phyloP scores from a whole-genome alignment of 2,113 vertebrate species.

The Corydoras maculifer region DNA sequence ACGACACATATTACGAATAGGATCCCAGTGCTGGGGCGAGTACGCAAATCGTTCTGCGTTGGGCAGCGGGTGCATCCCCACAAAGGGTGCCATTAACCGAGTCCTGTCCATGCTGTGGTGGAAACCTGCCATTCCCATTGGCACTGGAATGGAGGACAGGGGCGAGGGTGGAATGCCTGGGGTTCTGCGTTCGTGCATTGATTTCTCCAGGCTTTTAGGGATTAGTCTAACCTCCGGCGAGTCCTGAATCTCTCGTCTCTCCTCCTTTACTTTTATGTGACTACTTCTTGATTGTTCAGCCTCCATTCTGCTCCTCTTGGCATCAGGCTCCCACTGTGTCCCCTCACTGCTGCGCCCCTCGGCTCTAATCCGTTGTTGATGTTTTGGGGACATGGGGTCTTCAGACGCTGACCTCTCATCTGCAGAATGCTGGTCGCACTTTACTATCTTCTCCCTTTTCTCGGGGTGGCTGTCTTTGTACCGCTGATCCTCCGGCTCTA shows the following conservation, averaged over 20 bases:
- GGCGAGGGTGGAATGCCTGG: constrained; percentile 53
- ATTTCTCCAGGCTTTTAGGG: constrained; percentile 29
- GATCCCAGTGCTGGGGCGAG: constrained; percentile 75
- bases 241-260: constrained; percentile 71
- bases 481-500: too few relatives aligned
- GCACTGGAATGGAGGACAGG: constrained; percentile 28
- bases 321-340: too few relatives aligned
- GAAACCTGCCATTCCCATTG: constrained; percentile 29
- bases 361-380: too few relatives aligned
- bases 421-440: too few relatives aligned
- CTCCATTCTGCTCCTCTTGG: too few relatives aligned
- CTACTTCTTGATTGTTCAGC: not conserved
- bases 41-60: constrained; percentile 69
- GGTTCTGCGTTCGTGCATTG: constrained; percentile 58
- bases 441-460: too few relatives aligned
- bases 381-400: too few relatives aligned
- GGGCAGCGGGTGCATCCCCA: constrained; percentile 70
- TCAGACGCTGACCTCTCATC: too few relatives aligned
- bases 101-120: constrained; percentile 65
- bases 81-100: constrained; percentile 72
- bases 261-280: constrained; percentile 51
- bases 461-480: too few relatives aligned
- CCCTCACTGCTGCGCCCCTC: too few relatives aligned
- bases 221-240: constrained; percentile 60
- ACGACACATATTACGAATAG: constrained; percentile 67